phyloP scores from a whole-genome alignment of 1,140 invertebrate species.

The Probaryconus sp. region DNA sequence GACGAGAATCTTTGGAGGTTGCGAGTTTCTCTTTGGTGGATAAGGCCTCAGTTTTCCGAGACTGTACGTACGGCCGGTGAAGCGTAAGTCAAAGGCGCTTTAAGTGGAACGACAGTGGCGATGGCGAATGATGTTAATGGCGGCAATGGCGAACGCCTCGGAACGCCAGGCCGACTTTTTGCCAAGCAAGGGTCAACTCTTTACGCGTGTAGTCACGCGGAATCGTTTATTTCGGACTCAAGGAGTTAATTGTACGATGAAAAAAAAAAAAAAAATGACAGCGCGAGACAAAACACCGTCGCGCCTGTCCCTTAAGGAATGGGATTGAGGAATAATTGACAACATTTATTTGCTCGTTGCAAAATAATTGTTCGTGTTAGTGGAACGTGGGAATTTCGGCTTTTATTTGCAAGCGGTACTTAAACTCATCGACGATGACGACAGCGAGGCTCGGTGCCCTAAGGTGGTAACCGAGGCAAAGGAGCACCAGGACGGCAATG shows the following conservation, averaged over 20 bases:
- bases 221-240: constrained; percentile 57
- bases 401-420: constrained; percentile 27
- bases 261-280: constrained; percentile 33
- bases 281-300: constrained; percentile 1
- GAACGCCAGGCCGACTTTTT: constrained; percentile 59
- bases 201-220: constrained; percentile 46
- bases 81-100: constrained; percentile 60
- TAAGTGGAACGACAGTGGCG: constrained; percentile 57
- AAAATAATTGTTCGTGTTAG: constrained; percentile 27
- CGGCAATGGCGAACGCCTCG: constrained; percentile 62
- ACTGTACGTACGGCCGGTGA: constrained; percentile 47
- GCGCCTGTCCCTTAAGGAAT: constrained; percentile 36
- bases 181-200: constrained; percentile 38
- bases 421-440: constrained; percentile 34
- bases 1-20: constrained; percentile 32
- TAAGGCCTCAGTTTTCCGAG: constrained; percentile 40
- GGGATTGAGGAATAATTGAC: constrained; percentile 46
- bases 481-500: constrained; percentile 59
- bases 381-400: constrained; percentile 71
- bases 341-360: constrained; percentile 18
- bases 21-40: constrained; percentile 43
- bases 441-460: constrained; percentile 63
- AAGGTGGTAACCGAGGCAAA: constrained; percentile 65
- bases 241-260: constrained; percentile 50
- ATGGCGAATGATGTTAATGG: constrained; percentile 63